Conservation (phyloP, 2,113 vertebrate genomes). For the Clarias gariepinus region DNA sequence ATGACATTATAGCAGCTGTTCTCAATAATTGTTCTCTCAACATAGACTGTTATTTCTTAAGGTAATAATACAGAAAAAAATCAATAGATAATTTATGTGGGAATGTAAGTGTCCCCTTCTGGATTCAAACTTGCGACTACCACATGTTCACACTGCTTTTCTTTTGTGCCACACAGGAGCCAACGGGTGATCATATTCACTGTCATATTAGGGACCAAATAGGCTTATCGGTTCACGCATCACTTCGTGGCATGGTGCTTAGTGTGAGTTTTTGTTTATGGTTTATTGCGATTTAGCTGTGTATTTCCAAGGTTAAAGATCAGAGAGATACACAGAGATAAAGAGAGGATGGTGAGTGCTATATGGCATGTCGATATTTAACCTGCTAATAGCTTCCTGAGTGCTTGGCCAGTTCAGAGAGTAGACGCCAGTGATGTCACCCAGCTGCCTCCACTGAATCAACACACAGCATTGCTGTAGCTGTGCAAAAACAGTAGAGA, state of each 20-base stretch:
- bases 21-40: neutral
- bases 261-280: neutral
- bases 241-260: neutral
- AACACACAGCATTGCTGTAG: neutral
- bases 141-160: neutral
- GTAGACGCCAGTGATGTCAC: constrained; percentile 29
- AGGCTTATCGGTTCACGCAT: neutral
- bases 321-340: neutral
- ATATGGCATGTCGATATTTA: constrained; percentile 1
- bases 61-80: too few relatives aligned
- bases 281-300: neutral
- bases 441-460: neutral
- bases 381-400: constrained; percentile 30
- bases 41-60: neutral
- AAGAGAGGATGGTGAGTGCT: constrained; percentile 10
- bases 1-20: neutral
- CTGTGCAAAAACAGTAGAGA: neutral
- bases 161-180: neutral
- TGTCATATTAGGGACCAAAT: neutral
- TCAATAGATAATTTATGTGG: neutral
- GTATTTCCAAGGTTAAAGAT: neutral
- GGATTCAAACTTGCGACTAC: neutral
- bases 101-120: neutral
- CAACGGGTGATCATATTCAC: neutral
- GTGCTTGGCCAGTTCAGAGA: constrained; percentile 14